Evolutionary conservation across 23 tunicate genomes (phyloP).

Genomic region (Styela clava): DNA sequence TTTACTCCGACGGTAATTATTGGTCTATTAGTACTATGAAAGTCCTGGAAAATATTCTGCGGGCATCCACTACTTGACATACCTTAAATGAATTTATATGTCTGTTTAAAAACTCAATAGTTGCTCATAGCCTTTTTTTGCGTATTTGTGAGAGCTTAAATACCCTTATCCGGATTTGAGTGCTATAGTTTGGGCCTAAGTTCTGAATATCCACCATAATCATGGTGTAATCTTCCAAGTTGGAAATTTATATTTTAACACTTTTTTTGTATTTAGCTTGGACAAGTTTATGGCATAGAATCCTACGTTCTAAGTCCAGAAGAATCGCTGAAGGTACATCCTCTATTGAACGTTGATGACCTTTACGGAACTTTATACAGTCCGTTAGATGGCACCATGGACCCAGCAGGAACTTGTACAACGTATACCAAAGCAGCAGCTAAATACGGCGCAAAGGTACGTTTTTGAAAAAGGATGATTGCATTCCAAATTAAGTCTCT

Average conservation of each 20-base stretch:
- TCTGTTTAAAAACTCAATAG: background rate
- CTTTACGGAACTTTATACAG: conserved; percentile 62
- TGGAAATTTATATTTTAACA: too few species aligned
- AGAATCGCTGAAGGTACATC: conserved; percentile 63
- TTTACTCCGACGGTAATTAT: background rate
- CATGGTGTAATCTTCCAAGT: too few species aligned
- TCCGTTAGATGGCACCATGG: conserved; percentile 85
- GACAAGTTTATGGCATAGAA: conserved; percentile 58
- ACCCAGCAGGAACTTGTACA: conserved; percentile 74
- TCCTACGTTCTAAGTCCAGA: conserved; percentile 46
- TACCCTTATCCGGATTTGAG: too few species aligned
- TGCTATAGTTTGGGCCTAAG: too few species aligned
- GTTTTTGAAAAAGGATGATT: background rate
- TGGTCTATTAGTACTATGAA: background rate
- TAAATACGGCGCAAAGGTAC: conserved; percentile 76
- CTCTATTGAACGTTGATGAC: conserved; percentile 59
- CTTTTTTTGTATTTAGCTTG: conserved; percentile 36
- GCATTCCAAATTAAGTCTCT: background rate
- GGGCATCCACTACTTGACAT: background rate
- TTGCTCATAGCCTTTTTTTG: too few species aligned
- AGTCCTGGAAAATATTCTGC: background rate
- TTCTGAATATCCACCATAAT: too few species aligned
- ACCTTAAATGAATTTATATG: background rate
- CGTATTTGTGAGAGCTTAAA: too few species aligned
- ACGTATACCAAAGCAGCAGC: conserved; percentile 73